Evolutionary conservation across 2,113 vertebrate species (phyloP), one percentile per base, ranked within the genome.

Genomic region (Xiphias gladius): DNA sequence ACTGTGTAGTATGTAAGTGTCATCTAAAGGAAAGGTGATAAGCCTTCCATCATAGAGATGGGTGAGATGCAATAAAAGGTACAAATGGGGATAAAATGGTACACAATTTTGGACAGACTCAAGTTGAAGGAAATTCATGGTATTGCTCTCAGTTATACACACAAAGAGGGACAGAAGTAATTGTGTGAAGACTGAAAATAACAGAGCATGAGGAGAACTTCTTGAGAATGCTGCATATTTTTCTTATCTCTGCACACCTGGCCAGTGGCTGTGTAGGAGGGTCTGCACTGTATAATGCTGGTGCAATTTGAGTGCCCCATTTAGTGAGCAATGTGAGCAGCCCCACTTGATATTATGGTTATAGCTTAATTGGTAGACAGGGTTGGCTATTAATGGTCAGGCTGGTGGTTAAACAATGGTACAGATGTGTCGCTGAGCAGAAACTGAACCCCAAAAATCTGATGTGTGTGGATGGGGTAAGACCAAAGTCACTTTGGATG

Each of bases 331-430:
- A 59, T 67, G 17, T 22, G 19, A 11, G 66, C n/a, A 9, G 46
- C 14, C 16, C 17, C 32, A 12, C 48, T 39, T 66, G 54, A 59
- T 57, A 67, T n/a, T 67, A 80, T 30, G 17, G 54, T 67, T 78
- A 6, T 12, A 55, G 59, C 43, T 68, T 26, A 26, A 72, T 24
- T 80, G 76, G 39, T 72, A 71, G 59, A 64, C 54, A 22, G 28
- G 28, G n/a, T 43, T 71, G n/a, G n/a, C 28, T 68, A 35, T 52
- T 85, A 41, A 73, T 84, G 43, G 65, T 68, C 28, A 66, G 57
- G 46, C 12, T 46, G 41, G 62, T 63, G 55, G 17, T 77, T 39
- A 52, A 65, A 75, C 3, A 24, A 12, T 57, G 64, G 55, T 75
- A 68, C 57, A 46, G 61, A 71, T 9, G 32, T 58, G 65, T 39